phyloP scores from a whole-genome alignment of 2,797 vertebrate species.

The Heliangelus exortis region DNA sequence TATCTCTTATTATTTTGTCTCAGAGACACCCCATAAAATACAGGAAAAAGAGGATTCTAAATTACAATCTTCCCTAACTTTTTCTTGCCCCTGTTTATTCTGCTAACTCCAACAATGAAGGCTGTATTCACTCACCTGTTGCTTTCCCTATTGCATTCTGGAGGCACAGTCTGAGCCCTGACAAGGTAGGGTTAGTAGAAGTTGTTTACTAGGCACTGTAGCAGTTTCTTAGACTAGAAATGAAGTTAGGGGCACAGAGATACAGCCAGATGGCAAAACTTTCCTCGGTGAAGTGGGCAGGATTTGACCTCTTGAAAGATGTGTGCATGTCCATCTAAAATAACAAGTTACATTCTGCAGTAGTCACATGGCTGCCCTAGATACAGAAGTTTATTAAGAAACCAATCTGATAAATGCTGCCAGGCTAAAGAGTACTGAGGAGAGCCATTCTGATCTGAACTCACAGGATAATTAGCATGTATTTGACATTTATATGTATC shows the following conservation, averaged over 20 bases:
- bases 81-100: not conserved
- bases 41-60: not conserved
- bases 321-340: not conserved
- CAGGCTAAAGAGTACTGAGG: not conserved
- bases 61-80: not conserved
- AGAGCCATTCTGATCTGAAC: not conserved
- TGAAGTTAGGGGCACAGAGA: not conserved
- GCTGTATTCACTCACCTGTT: not conserved
- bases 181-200: not conserved
- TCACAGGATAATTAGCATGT: not conserved
- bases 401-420: not conserved
- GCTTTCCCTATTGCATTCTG: not conserved
- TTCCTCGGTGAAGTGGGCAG: not conserved
- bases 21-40: not conserved
- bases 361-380: rapidly evolving
- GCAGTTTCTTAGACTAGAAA: not conserved
- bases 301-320: not conserved
- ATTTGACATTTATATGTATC: not conserved
- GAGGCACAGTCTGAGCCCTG: not conserved
- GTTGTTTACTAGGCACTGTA: not conserved
- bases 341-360: not conserved
- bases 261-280: not conserved
- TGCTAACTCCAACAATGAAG: not conserved
- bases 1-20: not conserved
- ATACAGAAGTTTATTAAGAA: not conserved